A percentile compares a stretch with the other conserved stretches of the same genome.
phyloP scores from a whole-genome alignment of 2,113 vertebrate species.

The Melanerpes aurifrons region DNA sequence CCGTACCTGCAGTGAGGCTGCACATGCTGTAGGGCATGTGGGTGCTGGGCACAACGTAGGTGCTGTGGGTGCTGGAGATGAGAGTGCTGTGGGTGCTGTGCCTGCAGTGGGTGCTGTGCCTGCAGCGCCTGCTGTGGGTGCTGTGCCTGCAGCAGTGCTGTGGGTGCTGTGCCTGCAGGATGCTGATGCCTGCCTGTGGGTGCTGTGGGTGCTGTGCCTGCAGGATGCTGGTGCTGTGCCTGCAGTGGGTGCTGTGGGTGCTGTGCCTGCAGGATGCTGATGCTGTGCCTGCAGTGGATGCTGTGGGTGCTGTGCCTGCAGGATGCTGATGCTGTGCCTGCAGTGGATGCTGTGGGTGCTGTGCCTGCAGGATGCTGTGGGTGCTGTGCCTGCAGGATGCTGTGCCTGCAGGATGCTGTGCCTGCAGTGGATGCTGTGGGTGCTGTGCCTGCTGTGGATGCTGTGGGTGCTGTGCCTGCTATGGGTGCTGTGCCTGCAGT shows the following conservation, averaged over 20 bases:
- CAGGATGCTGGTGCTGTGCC: background rate
- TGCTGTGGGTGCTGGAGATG: background rate
- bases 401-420: background rate
- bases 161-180: background rate
- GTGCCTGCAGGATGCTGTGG: background rate
- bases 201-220: background rate
- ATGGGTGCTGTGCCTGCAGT: background rate
- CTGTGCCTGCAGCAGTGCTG: background rate
- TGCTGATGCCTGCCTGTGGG: background rate
- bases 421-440: background rate
- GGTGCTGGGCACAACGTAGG: background rate
- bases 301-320: background rate
- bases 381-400: background rate
- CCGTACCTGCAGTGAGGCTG: background rate
- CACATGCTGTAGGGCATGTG: rapidly evolving
- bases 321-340: too few species aligned
- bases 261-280: too few species aligned
- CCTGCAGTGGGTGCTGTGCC: too few species aligned
- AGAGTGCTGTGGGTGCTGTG: background rate
- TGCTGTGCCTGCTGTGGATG: background rate
- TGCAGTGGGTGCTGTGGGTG: background rate
- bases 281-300: background rate
- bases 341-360: background rate
- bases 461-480: background rate
- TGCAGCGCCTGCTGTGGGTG: too few species aligned